These are phyloP conservation scores for Chymomyza procnemis DNA, from an alignment of 2,888 invertebrate species.

Conservation along the genomic window DNA sequence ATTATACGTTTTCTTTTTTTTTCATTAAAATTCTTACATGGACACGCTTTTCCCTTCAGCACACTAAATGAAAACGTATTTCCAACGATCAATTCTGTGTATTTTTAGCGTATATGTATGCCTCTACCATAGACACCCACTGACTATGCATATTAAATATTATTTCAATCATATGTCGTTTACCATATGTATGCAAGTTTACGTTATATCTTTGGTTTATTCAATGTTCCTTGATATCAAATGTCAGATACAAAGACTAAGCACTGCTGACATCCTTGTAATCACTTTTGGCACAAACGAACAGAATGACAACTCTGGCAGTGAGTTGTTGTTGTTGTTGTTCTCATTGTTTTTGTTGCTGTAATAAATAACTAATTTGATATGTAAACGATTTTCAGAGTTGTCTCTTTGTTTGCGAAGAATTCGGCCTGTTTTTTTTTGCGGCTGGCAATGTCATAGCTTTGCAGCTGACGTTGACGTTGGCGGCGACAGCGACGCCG, in stretches of 20 bases:
- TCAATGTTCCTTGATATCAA: slow-evolving; percentile 3
- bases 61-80: too few relatives aligned
- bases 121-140: too few relatives aligned
- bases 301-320: neutral
- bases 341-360: neutral
- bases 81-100: too few relatives aligned
- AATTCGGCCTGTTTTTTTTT: slow-evolving; percentile 6
- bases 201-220: too few relatives aligned
- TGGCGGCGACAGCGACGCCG: neutral
- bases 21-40: too few relatives aligned
- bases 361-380: slow-evolving; percentile 49
- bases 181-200: neutral
- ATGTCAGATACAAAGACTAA: slow-evolving; percentile 12
- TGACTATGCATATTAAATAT: too few relatives aligned
- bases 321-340: neutral
- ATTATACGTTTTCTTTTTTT: too few relatives aligned
- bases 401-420: slow-evolving; percentile 30
- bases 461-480: neutral
- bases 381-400: slow-evolving; percentile 26
- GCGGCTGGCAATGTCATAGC: neutral
- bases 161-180: neutral
- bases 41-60: too few relatives aligned
- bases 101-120: too few relatives aligned
- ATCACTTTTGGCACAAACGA: slow-evolving; percentile 30
- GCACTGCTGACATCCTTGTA: slow-evolving; percentile 17